Base-by-base conservation (phyloP, 2,888 invertebrate genomes). In the Eupeodes luniger region DNA sequence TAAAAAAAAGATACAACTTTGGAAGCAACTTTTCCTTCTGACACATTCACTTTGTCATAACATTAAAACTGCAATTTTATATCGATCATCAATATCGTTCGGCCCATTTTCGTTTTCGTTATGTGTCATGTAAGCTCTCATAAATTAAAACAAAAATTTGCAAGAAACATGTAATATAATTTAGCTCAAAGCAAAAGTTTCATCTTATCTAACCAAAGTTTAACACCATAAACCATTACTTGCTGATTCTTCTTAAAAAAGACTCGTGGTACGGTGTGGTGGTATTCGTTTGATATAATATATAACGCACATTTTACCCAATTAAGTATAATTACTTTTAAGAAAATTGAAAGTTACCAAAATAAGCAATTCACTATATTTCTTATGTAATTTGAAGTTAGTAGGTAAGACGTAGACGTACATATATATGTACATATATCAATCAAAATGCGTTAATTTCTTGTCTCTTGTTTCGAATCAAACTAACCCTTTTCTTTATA, bases 341-440 rank as follows among this genome's bases (percentile, higher is more conserved):
- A 44, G 34, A 57, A 72, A 72, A 72, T 72, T 59, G 72, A 72
- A 72, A 72, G 72, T 72, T 72, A 47, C 44, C 44, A 70, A 70
- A 57, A 70, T n/a, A 14, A 70, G 57, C 55, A 57, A 70, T 47
- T 72, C 59, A 59, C 72, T 27, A 27, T 27, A 27, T 27, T 72
- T 40, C n/a, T 72, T 72, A 72, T 59, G 59, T 72, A 72, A 72
- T 44, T 59, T 10, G 14, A 10, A n/a, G 72, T 44, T 47, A 57
- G 55, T 57, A 49, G 11, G 47, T 27, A 27, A 27, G 4, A 47
- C 4, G 47, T 12, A 9, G 11, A 3, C 2, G 0, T 5, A n/a
- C n/a, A n/a, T n/a, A n/a, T n/a, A n/a, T n/a, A n/a, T n/a, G n/a
- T n/a, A n/a, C n/a, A 14, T 49, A 72, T 59, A 72, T 72, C 72